These are phyloP conservation scores for Phoxinus dragarum DNA, from an alignment of 2,797 vertebrate genomes.

Conservation along the genomic window DNA sequence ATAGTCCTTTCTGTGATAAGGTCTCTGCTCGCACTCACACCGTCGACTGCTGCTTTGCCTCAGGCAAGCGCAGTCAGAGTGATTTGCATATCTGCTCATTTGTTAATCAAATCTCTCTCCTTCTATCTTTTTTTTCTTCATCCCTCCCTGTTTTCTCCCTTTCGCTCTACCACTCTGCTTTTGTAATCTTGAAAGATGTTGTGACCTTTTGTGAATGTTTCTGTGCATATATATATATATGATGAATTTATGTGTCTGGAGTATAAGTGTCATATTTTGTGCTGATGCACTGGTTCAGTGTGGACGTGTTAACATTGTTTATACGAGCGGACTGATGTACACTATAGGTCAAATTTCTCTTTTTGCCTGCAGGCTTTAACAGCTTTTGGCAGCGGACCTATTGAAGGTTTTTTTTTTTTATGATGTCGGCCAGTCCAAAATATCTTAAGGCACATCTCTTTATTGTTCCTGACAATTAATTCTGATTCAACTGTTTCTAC, in stretches of 20 bases:
- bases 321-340: background rate
- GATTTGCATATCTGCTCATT: conserved; percentile 89
- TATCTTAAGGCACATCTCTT: conserved; percentile 10
- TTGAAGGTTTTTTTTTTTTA: conserved; percentile 7
- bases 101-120: conserved; percentile 88
- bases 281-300: background rate
- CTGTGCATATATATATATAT: background rate
- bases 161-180: conserved; percentile 42
- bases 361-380: conserved; percentile 48
- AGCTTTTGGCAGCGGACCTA: conserved; percentile 45
- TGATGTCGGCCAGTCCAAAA: background rate
- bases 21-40: conserved; percentile 48
- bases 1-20: conserved; percentile 46
- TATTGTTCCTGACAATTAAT: conserved; percentile 6
- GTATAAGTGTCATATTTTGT: background rate
- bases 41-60: conserved; percentile 54
- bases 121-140: conserved; percentile 35
- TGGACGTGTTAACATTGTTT: background rate
- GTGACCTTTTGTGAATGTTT: conserved; percentile 19
- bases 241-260: background rate
- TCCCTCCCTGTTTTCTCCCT: conserved; percentile 40
- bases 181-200: conserved; percentile 34
- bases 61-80: conserved; percentile 53
- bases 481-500: background rate
- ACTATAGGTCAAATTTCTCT: conserved; percentile 33